Evolutionary conservation across 2,888 invertebrate genomes (phyloP).

Genomic region (Cephus spinipes): DNA sequence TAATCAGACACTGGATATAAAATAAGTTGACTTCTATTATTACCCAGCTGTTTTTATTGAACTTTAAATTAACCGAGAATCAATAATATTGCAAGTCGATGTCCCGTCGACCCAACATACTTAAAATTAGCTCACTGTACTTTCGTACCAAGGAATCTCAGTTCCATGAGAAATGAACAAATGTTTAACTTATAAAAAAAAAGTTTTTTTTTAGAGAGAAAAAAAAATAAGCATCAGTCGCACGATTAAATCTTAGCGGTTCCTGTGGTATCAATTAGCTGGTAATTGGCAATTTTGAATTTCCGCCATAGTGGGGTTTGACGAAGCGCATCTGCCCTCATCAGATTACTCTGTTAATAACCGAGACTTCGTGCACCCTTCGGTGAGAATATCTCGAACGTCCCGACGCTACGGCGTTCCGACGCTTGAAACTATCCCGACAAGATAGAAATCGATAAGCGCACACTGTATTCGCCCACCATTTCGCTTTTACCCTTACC

Average conservation of each 20-base stretch:
- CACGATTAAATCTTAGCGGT: neutral
- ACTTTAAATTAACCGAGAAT: neutral
- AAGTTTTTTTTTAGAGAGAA: neutral
- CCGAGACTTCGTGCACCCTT: neutral
- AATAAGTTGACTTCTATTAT: neutral
- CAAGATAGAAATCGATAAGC: neutral
- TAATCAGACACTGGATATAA: neutral
- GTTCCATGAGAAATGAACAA: neutral
- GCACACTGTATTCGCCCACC: neutral
- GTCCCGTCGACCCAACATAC: neutral
- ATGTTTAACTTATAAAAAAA: neutral
- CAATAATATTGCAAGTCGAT: neutral
- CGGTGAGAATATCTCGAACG: neutral
- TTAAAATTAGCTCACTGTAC: neutral
- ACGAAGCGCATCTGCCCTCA: neutral
- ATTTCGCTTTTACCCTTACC: neutral
- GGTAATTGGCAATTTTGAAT: constrained; percentile 5
- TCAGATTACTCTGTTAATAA: constrained; percentile 7
- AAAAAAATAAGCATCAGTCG: neutral
- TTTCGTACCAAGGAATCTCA: neutral
- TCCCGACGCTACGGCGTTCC: constrained; percentile 2
- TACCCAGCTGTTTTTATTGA: neutral
- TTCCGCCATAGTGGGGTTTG: neutral
- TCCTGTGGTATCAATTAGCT: neutral
- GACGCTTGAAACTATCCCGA: neutral